Evolutionary conservation across 2,888 invertebrate genomes (phyloP), one percentile per base, ranked within the genome.

Genomic region (Lacanobia oleracea): DNA sequence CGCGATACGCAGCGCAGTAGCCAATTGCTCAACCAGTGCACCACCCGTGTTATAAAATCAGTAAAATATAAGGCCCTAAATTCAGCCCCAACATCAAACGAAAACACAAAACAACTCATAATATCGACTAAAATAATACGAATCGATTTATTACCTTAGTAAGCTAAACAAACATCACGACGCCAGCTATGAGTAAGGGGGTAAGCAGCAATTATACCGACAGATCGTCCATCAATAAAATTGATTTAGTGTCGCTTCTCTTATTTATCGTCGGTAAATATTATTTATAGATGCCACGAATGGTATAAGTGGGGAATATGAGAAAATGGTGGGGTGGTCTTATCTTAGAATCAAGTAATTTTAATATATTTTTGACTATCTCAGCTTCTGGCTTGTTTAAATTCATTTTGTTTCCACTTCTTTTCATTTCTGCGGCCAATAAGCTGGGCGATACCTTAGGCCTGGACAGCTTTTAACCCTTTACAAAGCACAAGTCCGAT

Each of bases 221-320:
- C 92, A 88, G 84, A 89, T 85, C 91, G 87, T 93, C 88, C 91
- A 92, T 93, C 93, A 92, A 93, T n/a, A n/a, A n/a, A n/a, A n/a
- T 93, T 93, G 93, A 93, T 93, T 93, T 93, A 93, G 85, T 87
- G 79, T 76, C 81, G 59, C 77, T 67, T 68, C 69, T 81, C 79
- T 88, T 91, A 93, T 92, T 92, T 92, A 92, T 91, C 86, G 88
- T 86, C 81, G 81, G 82, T 80, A 85, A 88, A 87, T 88, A 87
- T 86, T 88, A 90, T 89, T 88, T 87, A 85, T 85, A 69, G 79
- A 77, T 77, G 54, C n/a, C 9, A 37, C 16, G 84, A 86, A 64
- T 40, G 72, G 79, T 51, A 18, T 84, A 83, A 81, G 75, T 75
- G n/a, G 9, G 37, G 53, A 77, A 67, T 48, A 59, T 45, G 40